These are phyloP conservation scores for Hirtodrosophila duncani DNA, from an alignment of 2,888 invertebrate species.

Conservation along the genomic window DNA sequence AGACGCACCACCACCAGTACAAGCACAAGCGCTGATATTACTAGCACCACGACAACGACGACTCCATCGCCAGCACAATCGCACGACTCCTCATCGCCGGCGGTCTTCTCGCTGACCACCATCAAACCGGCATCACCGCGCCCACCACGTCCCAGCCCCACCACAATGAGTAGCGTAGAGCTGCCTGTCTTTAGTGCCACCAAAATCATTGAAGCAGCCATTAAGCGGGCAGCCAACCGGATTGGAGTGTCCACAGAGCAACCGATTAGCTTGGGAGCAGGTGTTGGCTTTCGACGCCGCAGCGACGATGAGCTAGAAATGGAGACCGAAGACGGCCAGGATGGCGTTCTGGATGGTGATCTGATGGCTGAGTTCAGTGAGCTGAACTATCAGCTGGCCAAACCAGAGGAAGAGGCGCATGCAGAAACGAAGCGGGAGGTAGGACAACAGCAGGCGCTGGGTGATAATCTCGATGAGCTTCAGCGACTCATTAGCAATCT, in stretches of 20 bases:
- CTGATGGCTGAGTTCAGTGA: conserved; percentile 72
- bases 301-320: conserved; percentile 43
- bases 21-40: conserved; percentile 10
- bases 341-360: conserved; percentile 55
- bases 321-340: conserved; percentile 11
- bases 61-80: conserved; percentile 18
- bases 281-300: conserved; percentile 56
- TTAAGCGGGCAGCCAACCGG: conserved; percentile 70
- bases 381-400: conserved; percentile 70
- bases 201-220: conserved; percentile 75
- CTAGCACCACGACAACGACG: conserved; percentile 18
- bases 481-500: conserved; percentile 79
- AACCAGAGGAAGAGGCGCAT: conserved; percentile 42
- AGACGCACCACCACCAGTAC: conserved; percentile 12
- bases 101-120: conserved; percentile 73
- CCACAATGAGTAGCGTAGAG: conserved; percentile 66
- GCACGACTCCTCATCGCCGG: conserved; percentile 61
- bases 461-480: conserved; percentile 79
- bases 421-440: conserved; percentile 7
- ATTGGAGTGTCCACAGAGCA: conserved; percentile 72
- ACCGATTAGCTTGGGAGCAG: conserved; percentile 29
- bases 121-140: conserved; percentile 57
- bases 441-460: conserved; percentile 48
- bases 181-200: conserved; percentile 74
- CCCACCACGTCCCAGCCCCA: conserved; percentile 48